phyloP scores from a whole-genome alignment of 1,140 invertebrate species.

The Meloidogyne hapla region DNA sequence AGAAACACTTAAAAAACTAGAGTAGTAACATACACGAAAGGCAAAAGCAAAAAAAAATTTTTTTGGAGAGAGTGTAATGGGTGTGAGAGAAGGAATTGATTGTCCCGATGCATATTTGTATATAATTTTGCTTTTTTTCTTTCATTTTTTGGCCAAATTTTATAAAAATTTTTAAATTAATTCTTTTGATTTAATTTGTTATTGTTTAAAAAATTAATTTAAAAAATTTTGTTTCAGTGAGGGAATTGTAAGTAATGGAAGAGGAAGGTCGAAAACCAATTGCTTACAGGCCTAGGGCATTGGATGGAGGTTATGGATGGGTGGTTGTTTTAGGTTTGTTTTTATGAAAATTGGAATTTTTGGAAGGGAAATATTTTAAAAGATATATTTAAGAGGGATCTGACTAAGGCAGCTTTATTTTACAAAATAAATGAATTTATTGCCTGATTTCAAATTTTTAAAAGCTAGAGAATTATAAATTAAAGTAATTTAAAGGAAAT shows the following conservation, averaged over 20 bases:
- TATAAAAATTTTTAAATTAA: too few species aligned
- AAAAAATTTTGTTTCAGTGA: neutral
- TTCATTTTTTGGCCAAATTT: neutral
- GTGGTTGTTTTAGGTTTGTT: conserved; percentile 77
- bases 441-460: too few species aligned
- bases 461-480: too few species aligned
- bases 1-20: neutral
- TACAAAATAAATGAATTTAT: too few species aligned
- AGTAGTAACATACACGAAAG: neutral
- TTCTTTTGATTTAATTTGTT: too few species aligned
- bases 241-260: conserved; percentile 1
- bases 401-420: too few species aligned
- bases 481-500: too few species aligned
- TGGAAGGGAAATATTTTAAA: too few species aligned
- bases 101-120: neutral
- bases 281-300: conserved; percentile 55
- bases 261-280: conserved; percentile 33
- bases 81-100: neutral
- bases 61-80: too few species aligned
- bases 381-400: too few species aligned
- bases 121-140: neutral
- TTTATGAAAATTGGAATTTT: neutral
- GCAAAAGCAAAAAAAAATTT: neutral
- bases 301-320: conserved; percentile 75
- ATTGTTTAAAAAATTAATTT: neutral